phyloP scores from a whole-genome alignment of 2,113 vertebrate genomes.

The Xiphophorus couchianus region DNA sequence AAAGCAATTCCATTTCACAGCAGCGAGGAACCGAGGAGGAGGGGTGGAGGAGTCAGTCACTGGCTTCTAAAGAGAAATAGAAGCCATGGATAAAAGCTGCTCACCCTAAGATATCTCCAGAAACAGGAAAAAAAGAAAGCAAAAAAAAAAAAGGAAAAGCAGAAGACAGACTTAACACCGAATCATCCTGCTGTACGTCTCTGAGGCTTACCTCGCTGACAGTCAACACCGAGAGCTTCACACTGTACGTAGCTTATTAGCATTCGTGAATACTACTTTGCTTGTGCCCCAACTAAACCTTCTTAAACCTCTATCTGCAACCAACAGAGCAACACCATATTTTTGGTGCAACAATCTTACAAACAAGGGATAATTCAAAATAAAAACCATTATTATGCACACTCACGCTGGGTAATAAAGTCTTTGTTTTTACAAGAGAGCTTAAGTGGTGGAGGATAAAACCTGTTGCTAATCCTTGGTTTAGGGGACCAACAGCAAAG shows the following conservation, averaged over 20 bases:
- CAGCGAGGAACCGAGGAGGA: slow-evolving; percentile 61
- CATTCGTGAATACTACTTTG: slow-evolving; percentile 59
- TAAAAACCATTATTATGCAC: neutral
- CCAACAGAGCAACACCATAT: slow-evolving; percentile 36
- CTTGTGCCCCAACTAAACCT: slow-evolving; percentile 18
- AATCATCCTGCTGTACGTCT: slow-evolving; percentile 66
- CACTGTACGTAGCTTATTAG: slow-evolving; percentile 52
- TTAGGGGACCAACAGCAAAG: slow-evolving; percentile 7
- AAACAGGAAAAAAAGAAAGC: neutral
- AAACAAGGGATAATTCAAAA: slow-evolving; percentile 17
- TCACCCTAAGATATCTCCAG: slow-evolving; percentile 63
- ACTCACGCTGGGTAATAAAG: slow-evolving; percentile 10
- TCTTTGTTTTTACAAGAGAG: slow-evolving; percentile 6
- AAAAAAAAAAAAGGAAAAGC: slow-evolving; percentile 27
- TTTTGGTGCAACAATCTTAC: slow-evolving; percentile 2
- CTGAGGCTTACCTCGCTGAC: slow-evolving; percentile 68
- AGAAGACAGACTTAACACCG: slow-evolving; percentile 74
- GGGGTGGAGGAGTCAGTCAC: slow-evolving; percentile 65
- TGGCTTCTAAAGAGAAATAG: slow-evolving; percentile 72
- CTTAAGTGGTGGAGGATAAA: slow-evolving; percentile 11
- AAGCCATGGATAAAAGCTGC: slow-evolving; percentile 74
- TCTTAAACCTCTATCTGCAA: slow-evolving; percentile 42
- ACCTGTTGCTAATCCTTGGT: slow-evolving; percentile 39
- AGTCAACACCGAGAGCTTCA: slow-evolving; percentile 51
- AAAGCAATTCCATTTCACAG: slow-evolving; percentile 81